These are phyloP conservation scores for Sandelia bainsii DNA, from an alignment of 2,797 vertebrate species.

Conservation along the genomic window DNA sequence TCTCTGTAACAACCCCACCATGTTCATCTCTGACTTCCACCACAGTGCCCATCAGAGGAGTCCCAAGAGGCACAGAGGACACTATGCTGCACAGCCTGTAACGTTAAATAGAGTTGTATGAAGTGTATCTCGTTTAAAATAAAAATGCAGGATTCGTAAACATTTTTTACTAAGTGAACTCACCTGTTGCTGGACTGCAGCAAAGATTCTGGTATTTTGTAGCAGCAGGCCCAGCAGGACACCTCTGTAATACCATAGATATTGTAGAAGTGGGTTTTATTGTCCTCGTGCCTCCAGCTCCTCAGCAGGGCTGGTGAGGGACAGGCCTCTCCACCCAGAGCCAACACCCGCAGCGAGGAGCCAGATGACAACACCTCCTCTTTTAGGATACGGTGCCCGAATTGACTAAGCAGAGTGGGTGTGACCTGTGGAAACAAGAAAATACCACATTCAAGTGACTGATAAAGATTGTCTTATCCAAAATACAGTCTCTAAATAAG, in stretches of 20 bases:
- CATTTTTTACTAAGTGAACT: constrained; percentile 24
- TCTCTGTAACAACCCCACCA: constrained; percentile 84
- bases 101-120: neutral
- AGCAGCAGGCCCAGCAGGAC: constrained; percentile 95
- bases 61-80: constrained; percentile 87
- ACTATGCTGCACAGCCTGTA: constrained; percentile 69
- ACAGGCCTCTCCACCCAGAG: constrained; percentile 94
- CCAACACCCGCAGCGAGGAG: constrained; percentile 91
- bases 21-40: constrained; percentile 90
- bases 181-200: constrained; percentile 58
- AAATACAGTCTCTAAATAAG: neutral
- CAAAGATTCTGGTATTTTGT: constrained; percentile 85
- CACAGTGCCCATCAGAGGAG: constrained; percentile 87
- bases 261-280: constrained; percentile 91
- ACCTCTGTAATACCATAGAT: constrained; percentile 97
- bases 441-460: no score
- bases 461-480: neutral
- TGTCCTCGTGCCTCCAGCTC: constrained; percentile 90
- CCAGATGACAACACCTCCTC: constrained; percentile 84
- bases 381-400: constrained; percentile 85
- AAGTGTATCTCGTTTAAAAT: neutral
- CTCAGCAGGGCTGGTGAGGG: constrained; percentile 84
- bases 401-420: constrained; percentile 91
- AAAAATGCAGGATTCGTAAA: neutral
- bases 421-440: constrained; percentile 85